These are phyloP conservation scores for Felis chaus DNA, from an alignment of 2,113 vertebrate species.

Conservation along the genomic window DNA sequence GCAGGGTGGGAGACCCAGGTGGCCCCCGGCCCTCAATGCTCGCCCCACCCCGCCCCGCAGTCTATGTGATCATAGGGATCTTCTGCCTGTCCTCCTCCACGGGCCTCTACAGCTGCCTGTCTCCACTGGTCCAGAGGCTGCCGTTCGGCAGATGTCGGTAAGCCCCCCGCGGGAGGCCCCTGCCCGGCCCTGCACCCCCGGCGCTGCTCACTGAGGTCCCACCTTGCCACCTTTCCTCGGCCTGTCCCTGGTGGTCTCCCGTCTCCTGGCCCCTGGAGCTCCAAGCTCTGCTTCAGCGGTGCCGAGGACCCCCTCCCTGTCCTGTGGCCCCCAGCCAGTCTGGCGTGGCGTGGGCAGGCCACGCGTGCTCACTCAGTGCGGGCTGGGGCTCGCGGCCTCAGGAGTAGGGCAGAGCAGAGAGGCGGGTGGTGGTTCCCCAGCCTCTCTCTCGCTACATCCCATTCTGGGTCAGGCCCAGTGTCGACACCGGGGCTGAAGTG, in stretches of 20 bases:
- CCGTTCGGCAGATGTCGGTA: conserved; percentile 95
- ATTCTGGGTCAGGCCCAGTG: neutral
- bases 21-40: neutral
- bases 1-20: fast-evolving
- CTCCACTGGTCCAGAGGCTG: conserved; percentile 91
- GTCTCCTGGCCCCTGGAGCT: fast-evolving
- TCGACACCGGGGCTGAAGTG: fast-evolving
- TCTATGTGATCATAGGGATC: conserved; percentile 93
- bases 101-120: conserved; percentile 95
- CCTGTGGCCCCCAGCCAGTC: fast-evolving
- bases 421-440: neutral
- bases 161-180: neutral
- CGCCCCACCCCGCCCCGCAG: conserved; percentile 77
- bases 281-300: neutral
- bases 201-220: neutral
- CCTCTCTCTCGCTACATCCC: no score
- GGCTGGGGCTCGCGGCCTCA: neutral
- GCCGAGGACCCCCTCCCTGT: neutral
- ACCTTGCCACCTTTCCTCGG: fast-evolving
- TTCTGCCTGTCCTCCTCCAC: conserved; percentile 96
- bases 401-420: neutral
- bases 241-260: fast-evolving
- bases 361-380: neutral
- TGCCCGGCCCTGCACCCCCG: fast-evolving
- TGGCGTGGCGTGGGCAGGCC: neutral